Evolutionary conservation across 2,797 vertebrate species (phyloP).

Genomic region (Helostoma temminkii): DNA sequence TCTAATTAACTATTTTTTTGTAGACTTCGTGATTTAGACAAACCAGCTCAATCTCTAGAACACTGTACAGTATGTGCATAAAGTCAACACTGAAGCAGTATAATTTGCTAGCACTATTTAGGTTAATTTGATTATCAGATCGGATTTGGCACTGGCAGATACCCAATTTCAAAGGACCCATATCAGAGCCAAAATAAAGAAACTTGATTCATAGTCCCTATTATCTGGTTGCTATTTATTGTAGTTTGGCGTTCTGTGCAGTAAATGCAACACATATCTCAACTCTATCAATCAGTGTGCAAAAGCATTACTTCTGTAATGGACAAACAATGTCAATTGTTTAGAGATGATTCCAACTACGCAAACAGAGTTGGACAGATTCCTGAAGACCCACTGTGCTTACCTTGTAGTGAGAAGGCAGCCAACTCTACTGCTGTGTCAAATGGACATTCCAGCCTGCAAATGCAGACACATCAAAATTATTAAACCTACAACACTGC

Average conservation of each 20-base stretch:
- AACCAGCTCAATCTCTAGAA: too few relatives aligned
- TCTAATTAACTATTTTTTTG: too few relatives aligned
- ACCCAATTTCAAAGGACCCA: too few relatives aligned
- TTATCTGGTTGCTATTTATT: background rate
- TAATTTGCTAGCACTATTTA: too few relatives aligned
- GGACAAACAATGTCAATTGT: constrained; percentile 4
- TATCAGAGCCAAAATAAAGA: too few relatives aligned
- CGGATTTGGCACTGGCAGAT: too few relatives aligned
- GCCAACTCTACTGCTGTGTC: constrained; percentile 94
- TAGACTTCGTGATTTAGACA: too few relatives aligned
- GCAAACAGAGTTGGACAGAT: constrained; percentile 1
- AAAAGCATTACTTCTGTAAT: background rate
- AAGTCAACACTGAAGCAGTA: background rate
- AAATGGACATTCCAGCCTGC: constrained; percentile 94
- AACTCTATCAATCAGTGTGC: background rate
- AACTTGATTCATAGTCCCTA: too few relatives aligned
- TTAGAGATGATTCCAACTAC: constrained; percentile 4
- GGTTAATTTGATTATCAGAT: too few relatives aligned
- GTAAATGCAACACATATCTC: background rate
- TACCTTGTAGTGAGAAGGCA: constrained; percentile 95
- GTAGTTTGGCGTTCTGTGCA: background rate
- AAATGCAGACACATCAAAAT: constrained; percentile 27
- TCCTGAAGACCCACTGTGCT: constrained; percentile 52
- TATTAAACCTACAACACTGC: background rate
- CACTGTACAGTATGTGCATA: too few relatives aligned